Evolutionary conservation across 2,797 vertebrate genomes (phyloP).

Genomic region (Discoglossus pictus): DNA sequence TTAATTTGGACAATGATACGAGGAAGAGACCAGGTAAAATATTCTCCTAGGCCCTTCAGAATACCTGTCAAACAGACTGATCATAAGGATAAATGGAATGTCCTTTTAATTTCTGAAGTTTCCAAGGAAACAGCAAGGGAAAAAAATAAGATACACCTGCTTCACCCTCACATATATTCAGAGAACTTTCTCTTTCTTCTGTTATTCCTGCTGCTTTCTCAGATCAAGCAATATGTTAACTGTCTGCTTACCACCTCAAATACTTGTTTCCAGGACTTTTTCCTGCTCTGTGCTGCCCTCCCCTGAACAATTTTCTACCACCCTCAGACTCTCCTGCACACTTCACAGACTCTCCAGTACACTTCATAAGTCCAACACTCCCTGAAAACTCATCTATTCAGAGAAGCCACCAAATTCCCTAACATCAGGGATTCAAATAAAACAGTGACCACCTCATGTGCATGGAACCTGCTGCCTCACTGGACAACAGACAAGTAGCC

Average conservation of each 20-base stretch:
- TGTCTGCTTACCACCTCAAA: not conserved
- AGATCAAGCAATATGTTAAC: not conserved
- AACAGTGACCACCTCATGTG: too few relatives aligned
- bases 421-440: too few relatives aligned
- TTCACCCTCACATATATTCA: conserved; percentile 3
- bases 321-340: too few relatives aligned
- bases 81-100: conserved; percentile 21
- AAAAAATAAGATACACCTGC: conserved; percentile 3
- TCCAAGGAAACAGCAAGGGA: conserved; percentile 23
- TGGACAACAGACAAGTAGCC: too few relatives aligned
- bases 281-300: not conserved
- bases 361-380: too few relatives aligned
- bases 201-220: not conserved
- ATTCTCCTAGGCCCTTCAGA: conserved; percentile 10
- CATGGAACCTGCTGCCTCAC: too few relatives aligned
- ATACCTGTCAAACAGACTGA: conserved; percentile 7
- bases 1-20: not conserved
- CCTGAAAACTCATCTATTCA: too few relatives aligned
- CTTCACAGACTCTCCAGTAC: too few relatives aligned
- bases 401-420: too few relatives aligned
- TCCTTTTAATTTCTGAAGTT: conserved; percentile 3
- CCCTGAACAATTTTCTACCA: too few relatives aligned
- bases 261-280: not conserved
- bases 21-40: conserved; percentile 5
- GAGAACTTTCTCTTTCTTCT: not conserved